Conservation (phyloP, 2,888 invertebrate species). For the Luffia ferchaultella region DNA sequence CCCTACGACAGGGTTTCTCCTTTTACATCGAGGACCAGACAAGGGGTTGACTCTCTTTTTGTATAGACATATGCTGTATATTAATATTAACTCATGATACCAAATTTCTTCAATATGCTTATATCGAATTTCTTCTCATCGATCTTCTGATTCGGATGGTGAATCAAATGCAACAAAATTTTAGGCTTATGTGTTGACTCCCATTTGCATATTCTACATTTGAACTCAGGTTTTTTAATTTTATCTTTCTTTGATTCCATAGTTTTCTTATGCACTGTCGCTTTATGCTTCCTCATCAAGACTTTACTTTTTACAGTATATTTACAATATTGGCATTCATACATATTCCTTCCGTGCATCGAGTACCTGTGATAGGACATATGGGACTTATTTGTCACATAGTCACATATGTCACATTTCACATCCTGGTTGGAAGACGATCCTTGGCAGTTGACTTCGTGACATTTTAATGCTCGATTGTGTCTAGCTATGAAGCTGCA, state of each 20-base stretch:
- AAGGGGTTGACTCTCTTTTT: no score
- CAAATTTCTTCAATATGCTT: conserved; percentile 20
- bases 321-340: conserved; percentile 19
- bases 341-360: conserved; percentile 4
- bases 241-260: conserved; percentile 2
- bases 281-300: conserved; percentile 16
- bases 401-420: conserved; percentile 7
- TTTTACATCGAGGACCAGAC: no score
- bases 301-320: conserved; percentile 15
- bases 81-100: no score
- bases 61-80: no score
- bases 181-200: conserved; percentile 22
- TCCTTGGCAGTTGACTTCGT: not conserved
- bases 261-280: conserved; percentile 9
- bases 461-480: not conserved
- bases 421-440: not conserved
- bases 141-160: conserved; percentile 37
- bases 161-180: conserved; percentile 43
- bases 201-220: conserved; percentile 34
- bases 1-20: no score
- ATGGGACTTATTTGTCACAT: conserved; percentile 10
- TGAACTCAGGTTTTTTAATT: conserved; percentile 19
- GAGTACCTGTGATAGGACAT: conserved; percentile 9
- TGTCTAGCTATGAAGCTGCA: conserved; percentile 5
- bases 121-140: conserved; percentile 29